Evolutionary conservation across 2,888 invertebrate species (phyloP), one percentile per base, ranked within the genome.

Genomic region (Galeruca laticollis): DNA sequence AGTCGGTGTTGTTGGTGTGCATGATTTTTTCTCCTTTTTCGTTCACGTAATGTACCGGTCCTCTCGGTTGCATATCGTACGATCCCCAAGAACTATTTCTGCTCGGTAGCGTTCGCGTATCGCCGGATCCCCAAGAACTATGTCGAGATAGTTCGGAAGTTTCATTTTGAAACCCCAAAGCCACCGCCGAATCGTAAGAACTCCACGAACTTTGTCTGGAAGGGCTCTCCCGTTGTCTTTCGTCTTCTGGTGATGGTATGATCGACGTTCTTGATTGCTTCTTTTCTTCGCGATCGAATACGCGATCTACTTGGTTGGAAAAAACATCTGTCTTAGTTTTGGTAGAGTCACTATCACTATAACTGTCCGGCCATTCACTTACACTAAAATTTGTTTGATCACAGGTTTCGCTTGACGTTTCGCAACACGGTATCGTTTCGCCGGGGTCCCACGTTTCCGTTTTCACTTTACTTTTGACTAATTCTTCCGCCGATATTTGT

Each of bases 121-220:
- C 93, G 61, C 90, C 90, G n/a, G 93, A 92, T 70, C 94, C 93
- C 94, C 94, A 94, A 49, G 94, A 94, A 75, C 94, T 92, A 82
- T 94, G 93, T 10, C 94, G 89, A 69, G 93, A 92, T 35, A 91
- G 89, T 47, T 87, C 83, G 76, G 92, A 92, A n/a, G 84, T 82
- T 75, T 88, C 88, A 33, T 87, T 86, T 71, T 85, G 86, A 72
- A 83, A 86, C 72, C 89, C 88, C 72, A 91, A 86, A 57, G 90
- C 91, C 40, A 93, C 92, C 31, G 93, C 93, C 82, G 93, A 93
- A 84, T 94, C 94, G 82, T 91, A 91, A 37, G 91, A 91, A 79
- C 90, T 90, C 92, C 93, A 93, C 60, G 93, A 93, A 84, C 91
- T 92, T 83, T 93, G 93, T 37, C 93, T 86, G 75, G 90, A 90